Evolutionary conservation across 2,113 vertebrate genomes (phyloP), one percentile per base, ranked within the genome.

Genomic region (Cricetomys ansorgei): DNA sequence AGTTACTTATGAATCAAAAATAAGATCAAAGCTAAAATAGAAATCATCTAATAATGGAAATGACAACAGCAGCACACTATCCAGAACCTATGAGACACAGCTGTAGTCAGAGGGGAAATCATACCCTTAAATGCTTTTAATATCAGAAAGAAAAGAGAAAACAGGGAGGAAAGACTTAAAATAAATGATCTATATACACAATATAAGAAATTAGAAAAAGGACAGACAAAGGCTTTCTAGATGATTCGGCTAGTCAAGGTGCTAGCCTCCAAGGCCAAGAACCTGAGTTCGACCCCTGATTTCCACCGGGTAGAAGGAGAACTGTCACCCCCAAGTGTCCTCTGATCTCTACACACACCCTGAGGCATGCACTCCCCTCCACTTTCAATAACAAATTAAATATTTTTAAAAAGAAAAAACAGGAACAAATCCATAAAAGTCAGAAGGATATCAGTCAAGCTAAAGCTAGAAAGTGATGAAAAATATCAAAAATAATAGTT

Each of bases 1-100:
- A 93, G 75, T 93, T 94, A 93, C 73, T 65, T 91, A 5, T 83
- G 40, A 34, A 89, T 92, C 69, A 85, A 94, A 93, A 93, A 53
- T 70, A 79, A 92, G 80, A 80, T 90, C 64, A 90, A 94, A 95
- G 79, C 57, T 87, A 45, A 92, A 97, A 90, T 91, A 70, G 11
- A 88, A 87, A 48, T 86, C 59, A 88, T 79, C n/a, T 69, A 59
- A 53, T 81, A 94, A 93, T 59, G 79, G 85, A 94, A 95, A 95
- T 88, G 64, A 92, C 43, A 95, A 85, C n/a, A 43, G 5, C 87
- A 65, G 62, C 11, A 67, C 53, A 50, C 40, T 15, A 27, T 69
- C 72, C 17, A 88, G 90, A 95, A 75, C 5, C 76, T 80, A n/a
- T 48, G 72, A 40, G 70, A 91, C 87, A 89, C 19, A 79, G 62